A percentile compares a stretch with the other conserved stretches of the same genome.
Conservation (phyloP, 2,888 invertebrate genomes). For the Agonopterix subpropinquella region DNA sequence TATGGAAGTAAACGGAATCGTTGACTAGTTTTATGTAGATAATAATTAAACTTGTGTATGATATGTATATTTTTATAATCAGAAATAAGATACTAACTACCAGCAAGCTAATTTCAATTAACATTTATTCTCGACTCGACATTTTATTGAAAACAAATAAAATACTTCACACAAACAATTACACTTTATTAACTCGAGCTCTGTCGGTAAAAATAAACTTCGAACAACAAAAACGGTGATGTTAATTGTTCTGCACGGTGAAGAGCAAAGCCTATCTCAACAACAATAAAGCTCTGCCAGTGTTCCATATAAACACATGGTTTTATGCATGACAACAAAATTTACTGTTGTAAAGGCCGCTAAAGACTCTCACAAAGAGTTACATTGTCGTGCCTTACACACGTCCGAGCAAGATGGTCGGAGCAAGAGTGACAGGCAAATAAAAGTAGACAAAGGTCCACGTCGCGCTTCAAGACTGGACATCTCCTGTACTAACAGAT, state of each 20-base stretch:
- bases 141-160: too few species aligned
- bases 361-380: slow-evolving; percentile 54
- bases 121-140: too few species aligned
- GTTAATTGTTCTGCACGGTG: slow-evolving; percentile 29
- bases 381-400: slow-evolving; percentile 57
- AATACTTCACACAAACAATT: slow-evolving; percentile 9
- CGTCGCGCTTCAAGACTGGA: slow-evolving; percentile 17
- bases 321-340: slow-evolving; percentile 67
- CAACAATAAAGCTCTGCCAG: slow-evolving; percentile 24
- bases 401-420: slow-evolving; percentile 41
- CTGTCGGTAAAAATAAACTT: slow-evolving; percentile 18
- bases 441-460: slow-evolving; percentile 57
- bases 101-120: too few species aligned
- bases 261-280: slow-evolving; percentile 17
- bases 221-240: slow-evolving; percentile 18
- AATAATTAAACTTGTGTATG: too few species aligned
- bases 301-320: slow-evolving; percentile 50
- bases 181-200: slow-evolving; percentile 16
- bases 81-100: too few species aligned
- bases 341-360: slow-evolving; percentile 58
- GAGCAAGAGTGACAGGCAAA: slow-evolving; percentile 63
- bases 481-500: slow-evolving; percentile 3
- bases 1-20: too few species aligned
- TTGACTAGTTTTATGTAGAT: too few species aligned
- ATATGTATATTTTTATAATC: too few species aligned